These are phyloP conservation scores for Icerya purchasi DNA, from an alignment of 2,888 invertebrate genomes.

Conservation along the genomic window DNA sequence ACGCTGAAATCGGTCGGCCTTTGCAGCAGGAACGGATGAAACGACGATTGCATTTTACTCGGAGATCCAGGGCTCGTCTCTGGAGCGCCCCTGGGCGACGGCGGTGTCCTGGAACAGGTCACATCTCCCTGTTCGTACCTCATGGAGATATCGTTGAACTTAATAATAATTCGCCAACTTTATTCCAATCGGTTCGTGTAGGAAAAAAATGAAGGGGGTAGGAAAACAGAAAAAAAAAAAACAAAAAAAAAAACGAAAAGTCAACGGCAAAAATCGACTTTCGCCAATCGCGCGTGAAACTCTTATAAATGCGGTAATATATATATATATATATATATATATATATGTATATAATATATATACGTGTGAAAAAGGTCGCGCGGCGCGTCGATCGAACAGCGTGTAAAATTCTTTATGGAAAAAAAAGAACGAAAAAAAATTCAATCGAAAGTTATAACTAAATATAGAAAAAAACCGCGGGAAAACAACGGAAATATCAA, in stretches of 20 bases:
- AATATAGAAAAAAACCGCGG: too few species aligned
- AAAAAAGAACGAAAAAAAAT: too few species aligned
- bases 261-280: neutral
- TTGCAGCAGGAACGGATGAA: conserved; percentile 53
- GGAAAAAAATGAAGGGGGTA: neutral
- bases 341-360: too few species aligned
- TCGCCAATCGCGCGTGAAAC: neutral
- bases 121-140: conserved; percentile 43
- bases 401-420: too few species aligned
- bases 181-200: neutral
- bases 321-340: too few species aligned
- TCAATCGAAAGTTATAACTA: too few species aligned
- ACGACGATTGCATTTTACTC: conserved; percentile 18
- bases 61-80: conserved; percentile 25
- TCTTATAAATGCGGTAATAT: too few species aligned
- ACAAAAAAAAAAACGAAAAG: neutral
- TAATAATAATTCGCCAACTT: neutral
- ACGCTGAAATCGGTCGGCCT: conserved; percentile 29
- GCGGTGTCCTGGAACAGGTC: conserved; percentile 33
- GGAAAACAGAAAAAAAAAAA: neutral
- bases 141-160: conserved; percentile 30
- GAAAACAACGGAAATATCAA: too few species aligned
- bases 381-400: too few species aligned
- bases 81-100: conserved; percentile 32
- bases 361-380: too few species aligned